These are phyloP conservation scores for Grapholita molesta DNA, from an alignment of 1,140 invertebrate genomes.

Conservation along the genomic window DNA sequence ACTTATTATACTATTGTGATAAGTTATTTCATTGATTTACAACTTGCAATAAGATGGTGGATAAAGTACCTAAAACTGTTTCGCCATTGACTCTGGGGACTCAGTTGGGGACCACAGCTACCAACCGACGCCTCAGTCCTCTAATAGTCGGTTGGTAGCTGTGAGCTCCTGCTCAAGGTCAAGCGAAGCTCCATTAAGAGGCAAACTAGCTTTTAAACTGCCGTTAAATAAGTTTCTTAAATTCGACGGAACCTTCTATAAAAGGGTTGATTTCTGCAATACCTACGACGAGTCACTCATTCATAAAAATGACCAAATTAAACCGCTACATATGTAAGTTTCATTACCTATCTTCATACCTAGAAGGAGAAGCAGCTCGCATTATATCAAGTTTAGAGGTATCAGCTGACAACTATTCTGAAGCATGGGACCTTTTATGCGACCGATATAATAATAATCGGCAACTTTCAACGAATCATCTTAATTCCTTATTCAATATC, in stretches of 20 bases:
- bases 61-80: neutral
- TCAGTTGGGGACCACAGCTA: neutral
- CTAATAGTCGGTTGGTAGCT: too few relatives aligned
- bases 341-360: neutral
- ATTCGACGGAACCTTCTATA: neutral
- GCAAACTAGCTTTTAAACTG: neutral
- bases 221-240: neutral
- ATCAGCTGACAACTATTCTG: constrained; percentile 37
- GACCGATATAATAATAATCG: constrained; percentile 42
- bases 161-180: neutral
- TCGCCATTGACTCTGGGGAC: neutral
- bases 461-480: constrained; percentile 21
- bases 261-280: neutral
- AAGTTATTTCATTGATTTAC: neutral
- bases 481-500: neutral
- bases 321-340: neutral
- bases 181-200: neutral
- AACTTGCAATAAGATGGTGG: neutral
- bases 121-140: neutral
- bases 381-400: constrained; percentile 21
- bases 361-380: neutral
- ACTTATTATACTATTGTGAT: neutral
- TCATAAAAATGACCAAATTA: neutral
- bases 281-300: neutral
- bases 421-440: constrained; percentile 41